These are phyloP conservation scores for Sinohyriopsis cumingii DNA, from an alignment of 2,888 invertebrate genomes.

Conservation along the genomic window DNA sequence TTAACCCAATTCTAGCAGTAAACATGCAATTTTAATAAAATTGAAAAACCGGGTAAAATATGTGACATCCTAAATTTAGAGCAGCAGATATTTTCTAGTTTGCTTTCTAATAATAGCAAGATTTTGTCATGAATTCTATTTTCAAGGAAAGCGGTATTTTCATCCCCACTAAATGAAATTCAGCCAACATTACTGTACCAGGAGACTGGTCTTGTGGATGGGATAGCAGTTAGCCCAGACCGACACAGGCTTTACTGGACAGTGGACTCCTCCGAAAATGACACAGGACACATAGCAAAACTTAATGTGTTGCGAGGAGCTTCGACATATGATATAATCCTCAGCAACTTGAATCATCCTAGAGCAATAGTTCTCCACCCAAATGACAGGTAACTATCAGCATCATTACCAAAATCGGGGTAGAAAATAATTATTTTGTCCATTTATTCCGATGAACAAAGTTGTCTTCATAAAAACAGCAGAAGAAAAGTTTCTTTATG, in stretches of 20 bases:
- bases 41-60: no score
- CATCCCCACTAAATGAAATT: conserved; percentile 42
- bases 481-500: no score
- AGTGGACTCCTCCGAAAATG: conserved; percentile 30
- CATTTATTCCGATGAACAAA: no score
- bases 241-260: conserved; percentile 58
- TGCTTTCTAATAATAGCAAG: not conserved
- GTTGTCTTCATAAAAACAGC: no score
- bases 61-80: no score
- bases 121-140: not conserved
- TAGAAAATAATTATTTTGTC: no score
- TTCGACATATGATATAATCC: conserved; percentile 41
- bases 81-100: no score
- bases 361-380: conserved; percentile 49
- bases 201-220: conserved; percentile 40
- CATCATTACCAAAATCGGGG: not conserved
- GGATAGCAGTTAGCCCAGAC: conserved; percentile 45
- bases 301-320: conserved; percentile 44
- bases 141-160: conserved; percentile 50
- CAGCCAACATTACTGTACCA: conserved; percentile 46
- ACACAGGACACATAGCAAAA: conserved; percentile 47
- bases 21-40: no score
- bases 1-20: no score
- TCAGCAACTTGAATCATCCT: conserved; percentile 46
- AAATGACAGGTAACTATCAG: conserved; percentile 48